Conservation (phyloP, 2,888 invertebrate species). For the Acronicta aceris region DNA sequence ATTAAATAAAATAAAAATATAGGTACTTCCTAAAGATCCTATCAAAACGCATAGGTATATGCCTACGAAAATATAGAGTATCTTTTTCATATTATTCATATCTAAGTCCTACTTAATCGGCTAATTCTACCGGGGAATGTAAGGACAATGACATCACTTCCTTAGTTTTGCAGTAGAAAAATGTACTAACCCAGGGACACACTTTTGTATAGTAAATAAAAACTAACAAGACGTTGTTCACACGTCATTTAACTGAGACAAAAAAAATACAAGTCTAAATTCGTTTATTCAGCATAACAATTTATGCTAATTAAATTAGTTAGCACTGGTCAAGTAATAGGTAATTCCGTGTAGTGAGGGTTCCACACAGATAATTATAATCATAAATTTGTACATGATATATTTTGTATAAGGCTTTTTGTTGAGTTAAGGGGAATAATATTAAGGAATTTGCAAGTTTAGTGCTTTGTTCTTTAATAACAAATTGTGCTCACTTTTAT, state of each 20-base stretch:
- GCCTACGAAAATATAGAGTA: too few relatives aligned
- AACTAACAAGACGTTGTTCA: slow-evolving; percentile 73
- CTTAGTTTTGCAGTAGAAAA: slow-evolving; percentile 58
- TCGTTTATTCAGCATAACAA: slow-evolving; percentile 75
- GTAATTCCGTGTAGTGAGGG: slow-evolving; percentile 51
- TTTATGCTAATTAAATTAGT: slow-evolving; percentile 76
- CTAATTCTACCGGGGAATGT: slow-evolving; percentile 35
- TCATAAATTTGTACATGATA: neutral
- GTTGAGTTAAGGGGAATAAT: neutral
- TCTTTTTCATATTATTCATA: too few relatives aligned
- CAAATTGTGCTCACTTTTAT: neutral
- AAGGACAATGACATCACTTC: slow-evolving; percentile 54
- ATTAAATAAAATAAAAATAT: too few relatives aligned
- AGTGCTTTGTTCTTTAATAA: neutral
- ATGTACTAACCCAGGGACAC: slow-evolving; percentile 48
- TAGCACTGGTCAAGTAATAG: slow-evolving; percentile 62
- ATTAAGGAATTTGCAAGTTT: neutral
- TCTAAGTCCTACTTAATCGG: neutral
- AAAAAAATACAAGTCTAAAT: slow-evolving; percentile 76
- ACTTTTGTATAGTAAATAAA: slow-evolving; percentile 71
- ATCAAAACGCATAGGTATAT: too few relatives aligned
- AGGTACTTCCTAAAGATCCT: too few relatives aligned
- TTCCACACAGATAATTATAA: slow-evolving; percentile 46
- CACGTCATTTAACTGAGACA: slow-evolving; percentile 78
- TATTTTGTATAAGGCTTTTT: neutral